These are phyloP conservation scores for Rhinolophus sinicus DNA, from an alignment of 2,113 vertebrate genomes.

Conservation along the genomic window DNA sequence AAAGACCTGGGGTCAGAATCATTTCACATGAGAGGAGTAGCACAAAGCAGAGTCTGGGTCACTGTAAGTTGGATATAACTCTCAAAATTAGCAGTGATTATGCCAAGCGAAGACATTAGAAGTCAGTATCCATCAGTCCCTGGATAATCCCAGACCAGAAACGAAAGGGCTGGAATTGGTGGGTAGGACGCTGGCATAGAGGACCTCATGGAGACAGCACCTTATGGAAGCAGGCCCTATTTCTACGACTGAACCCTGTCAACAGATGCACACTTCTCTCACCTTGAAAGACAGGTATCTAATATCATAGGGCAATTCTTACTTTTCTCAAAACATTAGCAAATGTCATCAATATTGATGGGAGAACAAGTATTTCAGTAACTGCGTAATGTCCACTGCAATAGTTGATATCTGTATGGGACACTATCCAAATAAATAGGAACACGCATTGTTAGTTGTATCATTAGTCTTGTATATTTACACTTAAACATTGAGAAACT, in stretches of 20 bases:
- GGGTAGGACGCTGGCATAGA: neutral
- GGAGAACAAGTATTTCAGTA: neutral
- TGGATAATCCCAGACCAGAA: neutral
- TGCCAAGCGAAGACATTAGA: neutral
- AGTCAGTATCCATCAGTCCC: neutral
- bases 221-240: neutral
- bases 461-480: neutral
- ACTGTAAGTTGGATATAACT: neutral
- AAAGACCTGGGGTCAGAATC: neutral
- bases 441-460: neutral
- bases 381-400: neutral
- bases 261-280: neutral
- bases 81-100: neutral
- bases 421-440: neutral
- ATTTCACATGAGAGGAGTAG: neutral
- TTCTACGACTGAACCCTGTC: neutral
- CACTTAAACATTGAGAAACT: neutral
- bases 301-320: neutral
- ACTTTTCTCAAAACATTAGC: neutral
- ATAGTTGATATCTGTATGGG: neutral
- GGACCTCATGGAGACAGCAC: rapidly evolving
- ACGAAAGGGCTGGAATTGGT: neutral
- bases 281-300: neutral
- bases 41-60: neutral
- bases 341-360: neutral